Evolutionary conservation across 2,113 vertebrate genomes (phyloP).

Genomic region (Bubalus kerabau): DNA sequence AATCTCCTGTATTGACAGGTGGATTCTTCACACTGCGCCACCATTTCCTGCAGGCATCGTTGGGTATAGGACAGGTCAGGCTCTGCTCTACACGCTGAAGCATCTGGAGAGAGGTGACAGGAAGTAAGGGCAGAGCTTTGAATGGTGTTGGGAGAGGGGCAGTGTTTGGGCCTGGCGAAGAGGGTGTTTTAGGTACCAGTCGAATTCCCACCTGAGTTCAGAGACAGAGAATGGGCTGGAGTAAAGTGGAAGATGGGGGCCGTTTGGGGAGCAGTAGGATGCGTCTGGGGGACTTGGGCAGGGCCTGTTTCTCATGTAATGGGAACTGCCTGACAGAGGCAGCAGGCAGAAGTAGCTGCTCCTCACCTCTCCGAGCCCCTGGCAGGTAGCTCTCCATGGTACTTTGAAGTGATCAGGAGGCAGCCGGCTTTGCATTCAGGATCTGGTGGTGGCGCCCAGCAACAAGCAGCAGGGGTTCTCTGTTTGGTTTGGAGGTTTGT

Average conservation of each 20-base stretch:
- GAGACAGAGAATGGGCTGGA: not conserved
- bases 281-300: not conserved
- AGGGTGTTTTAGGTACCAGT: not conserved
- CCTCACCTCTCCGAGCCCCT: rapidly evolving
- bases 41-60: rapidly evolving
- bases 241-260: not conserved
- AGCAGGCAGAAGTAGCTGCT: not conserved
- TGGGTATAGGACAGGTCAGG: not conserved
- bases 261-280: not conserved
- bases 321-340: too few relatives aligned
- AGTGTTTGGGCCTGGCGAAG: not conserved
- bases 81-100: too few relatives aligned
- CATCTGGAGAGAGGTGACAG: not conserved
- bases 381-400: conserved; percentile 65
- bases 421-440: not conserved
- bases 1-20: not conserved
- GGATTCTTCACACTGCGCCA: not conserved
- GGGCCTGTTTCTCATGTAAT: not conserved
- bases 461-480: not conserved
- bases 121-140: not conserved
- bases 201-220: not conserved
- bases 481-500: not conserved
- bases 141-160: not conserved
- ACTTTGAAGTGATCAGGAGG: not conserved
- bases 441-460: not conserved